Evolutionary conservation across 2,797 vertebrate species (phyloP).

Genomic region (Lithobates sylvaticus): DNA sequence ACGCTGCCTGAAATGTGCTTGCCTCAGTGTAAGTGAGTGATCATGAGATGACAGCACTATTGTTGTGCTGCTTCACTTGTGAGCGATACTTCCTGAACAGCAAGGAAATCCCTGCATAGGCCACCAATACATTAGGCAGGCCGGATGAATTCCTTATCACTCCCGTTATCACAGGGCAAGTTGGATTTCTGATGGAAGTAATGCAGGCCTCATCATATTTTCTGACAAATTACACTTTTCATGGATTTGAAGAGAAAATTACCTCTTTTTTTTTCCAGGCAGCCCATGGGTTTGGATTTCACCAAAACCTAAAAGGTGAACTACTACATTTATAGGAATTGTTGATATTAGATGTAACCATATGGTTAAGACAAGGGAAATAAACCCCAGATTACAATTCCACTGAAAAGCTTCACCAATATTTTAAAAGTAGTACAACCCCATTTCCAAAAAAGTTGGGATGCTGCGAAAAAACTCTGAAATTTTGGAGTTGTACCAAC

Average conservation of each 20-base stretch:
- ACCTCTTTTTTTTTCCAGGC: too few species aligned
- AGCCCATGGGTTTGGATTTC: too few species aligned
- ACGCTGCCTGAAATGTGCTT: constrained; percentile 44
- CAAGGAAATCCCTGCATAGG: constrained; percentile 29
- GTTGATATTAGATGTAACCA: too few species aligned
- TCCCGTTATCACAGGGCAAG: constrained; percentile 12
- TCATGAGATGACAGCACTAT: constrained; percentile 53
- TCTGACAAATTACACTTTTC: not conserved
- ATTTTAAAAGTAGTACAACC: too few species aligned
- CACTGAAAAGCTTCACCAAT: too few species aligned
- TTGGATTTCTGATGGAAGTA: not conserved
- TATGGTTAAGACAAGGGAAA: too few species aligned
- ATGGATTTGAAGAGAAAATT: not conserved
- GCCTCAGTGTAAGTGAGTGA: constrained; percentile 49
- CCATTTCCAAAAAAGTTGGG: too few species aligned
- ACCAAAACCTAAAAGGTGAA: too few species aligned
- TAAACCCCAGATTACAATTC: too few species aligned
- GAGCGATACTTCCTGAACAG: constrained; percentile 49
- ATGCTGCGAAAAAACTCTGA: too few species aligned
- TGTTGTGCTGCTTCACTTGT: constrained; percentile 38
- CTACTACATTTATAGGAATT: too few species aligned
- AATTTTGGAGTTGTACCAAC: too few species aligned
- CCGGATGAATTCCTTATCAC: constrained; percentile 25
- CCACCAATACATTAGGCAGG: constrained; percentile 11
- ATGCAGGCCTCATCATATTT: not conserved